phyloP scores from a whole-genome alignment of 2,113 vertebrate genomes.

The Noctilio leporinus region DNA sequence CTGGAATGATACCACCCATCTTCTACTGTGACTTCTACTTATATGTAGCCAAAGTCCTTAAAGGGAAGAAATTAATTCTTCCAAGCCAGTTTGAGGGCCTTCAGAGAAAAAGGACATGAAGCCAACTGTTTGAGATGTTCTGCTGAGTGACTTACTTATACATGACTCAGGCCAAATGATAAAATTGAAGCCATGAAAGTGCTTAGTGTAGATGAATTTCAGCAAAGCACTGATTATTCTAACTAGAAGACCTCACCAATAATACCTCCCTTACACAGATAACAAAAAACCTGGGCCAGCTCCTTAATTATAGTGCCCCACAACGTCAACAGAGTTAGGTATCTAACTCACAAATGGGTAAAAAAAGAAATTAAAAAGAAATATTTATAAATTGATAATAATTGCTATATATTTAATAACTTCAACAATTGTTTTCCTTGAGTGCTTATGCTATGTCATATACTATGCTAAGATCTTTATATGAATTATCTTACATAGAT shows the following conservation, averaged over 20 bases:
- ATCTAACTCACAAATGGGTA: background rate
- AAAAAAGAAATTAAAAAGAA: background rate
- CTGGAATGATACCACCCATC: conserved; percentile 95
- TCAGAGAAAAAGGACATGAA: background rate
- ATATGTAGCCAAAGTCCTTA: conserved; percentile 90
- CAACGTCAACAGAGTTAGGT: background rate
- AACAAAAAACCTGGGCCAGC: background rate
- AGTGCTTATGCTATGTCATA: background rate
- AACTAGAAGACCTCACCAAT: background rate
- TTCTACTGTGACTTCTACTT: conserved; percentile 99
- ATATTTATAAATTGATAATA: background rate
- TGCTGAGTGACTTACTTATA: background rate
- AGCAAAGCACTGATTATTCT: background rate
- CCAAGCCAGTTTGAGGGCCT: conserved; percentile 80
- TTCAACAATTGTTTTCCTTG: background rate
- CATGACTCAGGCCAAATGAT: background rate
- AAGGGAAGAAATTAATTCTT: conserved; percentile 85
- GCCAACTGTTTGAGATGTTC: background rate
- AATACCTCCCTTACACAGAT: background rate
- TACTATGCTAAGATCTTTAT: background rate
- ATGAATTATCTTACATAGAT: background rate
- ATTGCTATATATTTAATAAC: background rate
- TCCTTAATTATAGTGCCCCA: background rate
- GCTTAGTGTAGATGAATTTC: background rate
- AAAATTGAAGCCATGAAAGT: background rate